Evolutionary conservation across 2,888 invertebrate genomes (phyloP), one percentile per base, ranked within the genome.

Genomic region (Heliconius cydno): DNA sequence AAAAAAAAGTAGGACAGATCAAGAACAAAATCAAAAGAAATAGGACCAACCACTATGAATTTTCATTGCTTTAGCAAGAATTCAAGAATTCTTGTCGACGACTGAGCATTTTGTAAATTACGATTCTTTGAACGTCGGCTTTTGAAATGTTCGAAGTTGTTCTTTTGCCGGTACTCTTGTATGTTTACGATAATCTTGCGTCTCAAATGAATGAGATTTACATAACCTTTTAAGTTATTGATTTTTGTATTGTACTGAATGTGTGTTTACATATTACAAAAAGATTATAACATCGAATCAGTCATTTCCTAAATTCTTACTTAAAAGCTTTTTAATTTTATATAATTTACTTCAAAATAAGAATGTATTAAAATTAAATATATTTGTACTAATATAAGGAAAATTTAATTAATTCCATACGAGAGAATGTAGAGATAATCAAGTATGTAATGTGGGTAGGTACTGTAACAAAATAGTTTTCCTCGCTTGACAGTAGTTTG

Each of bases 401-500:
- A 46, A 52, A 71, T 1, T 9, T 41, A 25, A 25, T 25, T 15
- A 71, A 41, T 41, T 41, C 68, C 38, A 25, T 15, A n/a, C 13
- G 1, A 38, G 1, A n/a, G 22, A n/a, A 0, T 57, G 22, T 22
- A 57, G 60, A 1, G 13, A 70, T 25, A n/a, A 25, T 46, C 70
- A 34, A 60, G n/a, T 25, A 38, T 60, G 15, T 57, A 72, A 30
- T 30, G 68, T 70, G 46, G n/a, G 68, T 76, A 38, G n/a, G n/a
- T 65, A 67, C 81, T 80, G 85, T 85, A 85, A 88, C 85, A 86
- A 86, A 85, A 84, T 84, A 68, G 84, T 87, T 86, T 89, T 90
- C 90, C 90, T 89, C 84, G 87, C 88, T 88, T 85, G 85, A 90
- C 87, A 88, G 87, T 80, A 82, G 82, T 86, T 86, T 85, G 85